A percentile compares a stretch with the other conserved stretches of the same genome.
These are phyloP conservation scores for Corydoras maculifer DNA, from an alignment of 2,113 vertebrate species.

Conservation along the genomic window DNA sequence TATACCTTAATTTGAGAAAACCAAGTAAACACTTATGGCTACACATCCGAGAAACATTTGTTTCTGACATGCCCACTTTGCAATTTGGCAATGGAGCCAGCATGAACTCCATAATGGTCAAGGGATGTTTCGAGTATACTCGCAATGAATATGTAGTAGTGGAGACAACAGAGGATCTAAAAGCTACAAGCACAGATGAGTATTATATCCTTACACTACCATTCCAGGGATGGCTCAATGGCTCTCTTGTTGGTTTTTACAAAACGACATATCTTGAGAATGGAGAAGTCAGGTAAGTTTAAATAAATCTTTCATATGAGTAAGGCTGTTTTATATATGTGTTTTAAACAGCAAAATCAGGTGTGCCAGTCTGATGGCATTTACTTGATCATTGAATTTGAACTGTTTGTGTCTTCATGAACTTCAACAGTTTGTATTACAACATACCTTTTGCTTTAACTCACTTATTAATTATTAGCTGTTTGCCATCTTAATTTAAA, in stretches of 20 bases:
- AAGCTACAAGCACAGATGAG: slow-evolving; percentile 2
- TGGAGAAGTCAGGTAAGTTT: slow-evolving; percentile 71
- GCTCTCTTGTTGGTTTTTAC: slow-evolving; percentile 93
- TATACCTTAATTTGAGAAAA: slow-evolving; percentile 61
- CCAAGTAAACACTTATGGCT: slow-evolving; percentile 77
- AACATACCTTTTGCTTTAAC: too few relatives aligned
- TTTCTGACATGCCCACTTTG: slow-evolving; percentile 69
- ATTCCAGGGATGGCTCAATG: slow-evolving; percentile 84
- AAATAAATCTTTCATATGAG: background rate
- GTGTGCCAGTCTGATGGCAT: too few relatives aligned
- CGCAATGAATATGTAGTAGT: slow-evolving; percentile 82
- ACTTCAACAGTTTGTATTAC: too few relatives aligned
- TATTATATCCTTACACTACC: slow-evolving; percentile 74
- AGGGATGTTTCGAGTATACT: slow-evolving; percentile 75
- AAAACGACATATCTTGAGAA: slow-evolving; percentile 79
- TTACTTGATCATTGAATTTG: too few relatives aligned
- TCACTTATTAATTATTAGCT: too few relatives aligned
- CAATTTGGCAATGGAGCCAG: background rate
- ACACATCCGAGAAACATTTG: slow-evolving; percentile 79
- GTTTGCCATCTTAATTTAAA: too few relatives aligned
- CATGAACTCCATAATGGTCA: slow-evolving; percentile 52
- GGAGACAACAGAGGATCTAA: slow-evolving; percentile 60
- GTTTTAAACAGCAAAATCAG: too few relatives aligned
- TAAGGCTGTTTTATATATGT: too few relatives aligned
- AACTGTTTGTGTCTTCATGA: too few relatives aligned